Percentiles rank a stretch among this genome's conserved stretches.
phyloP scores from a whole-genome alignment of 2,888 invertebrate species.

The Nycteola revayana region DNA sequence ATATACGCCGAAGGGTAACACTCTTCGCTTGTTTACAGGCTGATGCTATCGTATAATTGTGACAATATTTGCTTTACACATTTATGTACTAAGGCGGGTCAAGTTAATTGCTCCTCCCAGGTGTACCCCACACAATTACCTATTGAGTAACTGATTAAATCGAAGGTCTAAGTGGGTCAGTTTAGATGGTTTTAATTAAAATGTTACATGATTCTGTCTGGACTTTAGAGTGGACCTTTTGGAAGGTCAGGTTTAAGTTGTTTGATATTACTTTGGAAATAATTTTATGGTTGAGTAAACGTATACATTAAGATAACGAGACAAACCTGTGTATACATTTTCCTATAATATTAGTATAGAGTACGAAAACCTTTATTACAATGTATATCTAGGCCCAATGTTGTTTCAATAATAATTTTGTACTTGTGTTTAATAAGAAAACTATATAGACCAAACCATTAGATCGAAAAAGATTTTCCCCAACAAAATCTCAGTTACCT shows the following conservation, averaged over 20 bases:
- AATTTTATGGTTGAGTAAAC: constrained; percentile 2
- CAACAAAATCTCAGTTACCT: no score
- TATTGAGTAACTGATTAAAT: constrained; percentile 55
- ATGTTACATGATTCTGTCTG: constrained; percentile 31
- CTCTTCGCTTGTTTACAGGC: constrained; percentile 68
- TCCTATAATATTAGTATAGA: no score
- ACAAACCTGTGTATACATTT: no score
- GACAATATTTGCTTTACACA: constrained; percentile 77
- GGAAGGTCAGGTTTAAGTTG: constrained; percentile 8
- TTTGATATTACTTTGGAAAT: constrained; percentile 7
- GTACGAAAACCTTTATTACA: no score
- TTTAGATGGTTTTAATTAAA: constrained; percentile 37
- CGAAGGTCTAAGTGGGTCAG: constrained; percentile 41
- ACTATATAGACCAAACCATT: no score
- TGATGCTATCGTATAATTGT: constrained; percentile 79
- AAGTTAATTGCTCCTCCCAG: constrained; percentile 57
- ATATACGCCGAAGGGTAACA: constrained; percentile 70
- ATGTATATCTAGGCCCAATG: no score
- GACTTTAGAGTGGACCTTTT: constrained; percentile 15
- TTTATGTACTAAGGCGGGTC: constrained; percentile 60
- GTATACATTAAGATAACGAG: no score
- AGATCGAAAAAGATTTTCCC: no score
- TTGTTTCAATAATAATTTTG: no score
- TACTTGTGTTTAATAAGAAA: no score
- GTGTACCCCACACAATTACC: constrained; percentile 39